Base-by-base conservation (phyloP, 2,113 vertebrate genomes). In the Leptodactylus fuscus region DNA sequence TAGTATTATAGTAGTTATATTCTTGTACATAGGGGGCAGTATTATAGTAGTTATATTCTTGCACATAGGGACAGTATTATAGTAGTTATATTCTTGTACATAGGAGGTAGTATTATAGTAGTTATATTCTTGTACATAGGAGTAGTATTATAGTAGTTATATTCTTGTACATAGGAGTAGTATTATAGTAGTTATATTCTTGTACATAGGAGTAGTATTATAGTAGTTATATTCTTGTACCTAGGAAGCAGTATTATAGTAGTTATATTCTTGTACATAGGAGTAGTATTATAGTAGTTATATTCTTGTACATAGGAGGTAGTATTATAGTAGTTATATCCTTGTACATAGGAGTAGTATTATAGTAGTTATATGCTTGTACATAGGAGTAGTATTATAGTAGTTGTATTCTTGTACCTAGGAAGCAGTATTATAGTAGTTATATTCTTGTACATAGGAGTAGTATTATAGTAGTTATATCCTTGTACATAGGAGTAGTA, bases 31-130 rank as follows among this genome's bases (percentile, higher is more conserved):
- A 60, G 55, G 24, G 4, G 11, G 55, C 55, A 60, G 55, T 60
- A 60, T 60, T 60, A 60, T 24, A 60, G 55, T 60, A 24, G 55
- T 60, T 60, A 60, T 60, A 60, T 60, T 24, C 62, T 67, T 32
- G 62, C 34, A 67, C 13, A 67, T 67, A 67, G 62, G 55, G 24
- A 1, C 55, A 27, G 55, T 60, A 60, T 60, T 67, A 67, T 32
- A 34, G 29, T 67, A 67, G 62, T 67, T 67, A 67, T 67, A 67
- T 67, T 67, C 62, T 67, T 62, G 60, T 62, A 62, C 10, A 62
- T 62, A 58, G 55, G 53, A 9, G 49, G 20, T 20, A 55, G 53
- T 55, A n/a, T n/a, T n/a, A n/a, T n/a, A n/a, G n/a, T n/a, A n/a
- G n/a, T n/a, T n/a, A n/a, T n/a, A n/a, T n/a, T n/a, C n/a, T n/a